Evolutionary conservation across 2,797 vertebrate genomes (phyloP), one percentile per base, ranked within the genome.

Genomic region (Myotis pilosus): DNA sequence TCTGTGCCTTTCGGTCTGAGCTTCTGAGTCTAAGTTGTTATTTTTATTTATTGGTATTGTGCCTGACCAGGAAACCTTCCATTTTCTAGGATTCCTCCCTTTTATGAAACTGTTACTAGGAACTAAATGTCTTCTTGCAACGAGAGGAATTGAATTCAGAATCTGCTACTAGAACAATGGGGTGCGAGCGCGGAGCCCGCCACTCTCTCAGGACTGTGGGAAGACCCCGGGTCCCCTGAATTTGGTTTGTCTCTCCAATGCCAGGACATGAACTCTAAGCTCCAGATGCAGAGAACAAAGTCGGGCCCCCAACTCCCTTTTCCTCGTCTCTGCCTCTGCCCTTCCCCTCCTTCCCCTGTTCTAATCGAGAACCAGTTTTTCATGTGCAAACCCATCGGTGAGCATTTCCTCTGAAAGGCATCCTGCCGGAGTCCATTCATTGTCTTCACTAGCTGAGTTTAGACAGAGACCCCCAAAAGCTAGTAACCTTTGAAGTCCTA

Each of bases 321-420:
- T 69, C 5, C 41, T 44, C 33, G 1, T 16, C 12, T n/a, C 12
- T 16, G 11, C 10, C 22, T 57, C n/a, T 30, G 20, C 20, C 28
- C 0, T 44, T 33, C 55, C 9, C 0, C 28, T 41, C 5, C 11
- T 23, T 71, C 49, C 20, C 17, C 53, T 38, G 4, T 71, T 23
- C 28, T 38, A 5, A 3, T 33, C 12, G 17, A 17, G 62, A 60
- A 15, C 15, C 19, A 30, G 3, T 5, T 9, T 47, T 53, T 17
- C 33, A 53, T 0, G 8, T 53, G 30, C 33, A 71, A 33, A 66
- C 38, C 0, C 0, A 1, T 6, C 12, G 28, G 22, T 3, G 4
- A 79, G 30, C 4, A 3, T 68, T 87, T 81, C 68, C 85, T 16
- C 33, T 25, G 20, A 79, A 92, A 57, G 17, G 57, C 51, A 41